Evolutionary conservation across 2,888 invertebrate species (phyloP).

Genomic region (Drosophila prostipennis): DNA sequence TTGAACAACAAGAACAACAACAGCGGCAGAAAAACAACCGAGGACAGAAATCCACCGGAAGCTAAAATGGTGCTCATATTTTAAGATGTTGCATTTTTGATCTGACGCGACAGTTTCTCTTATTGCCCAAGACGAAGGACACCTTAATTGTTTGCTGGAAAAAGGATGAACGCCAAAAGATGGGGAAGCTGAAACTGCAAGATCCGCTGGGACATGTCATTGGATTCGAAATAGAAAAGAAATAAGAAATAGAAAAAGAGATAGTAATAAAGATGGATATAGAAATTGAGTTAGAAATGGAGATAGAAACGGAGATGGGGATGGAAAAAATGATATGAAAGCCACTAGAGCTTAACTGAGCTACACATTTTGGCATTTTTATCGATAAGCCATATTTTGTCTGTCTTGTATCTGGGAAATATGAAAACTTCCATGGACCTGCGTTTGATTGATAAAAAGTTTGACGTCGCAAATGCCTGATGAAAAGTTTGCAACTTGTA

Average conservation of each 20-base stretch:
- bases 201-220: constrained; percentile 17
- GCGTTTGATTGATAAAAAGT: constrained; percentile 43
- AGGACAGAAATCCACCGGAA: constrained; percentile 42
- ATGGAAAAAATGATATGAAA: constrained; percentile 17
- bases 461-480: constrained; percentile 9
- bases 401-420: constrained; percentile 7
- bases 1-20: constrained; percentile 51
- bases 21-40: constrained; percentile 14
- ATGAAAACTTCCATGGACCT: constrained; percentile 24
- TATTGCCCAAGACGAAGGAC: constrained; percentile 50
- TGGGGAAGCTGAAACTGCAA: not conserved
- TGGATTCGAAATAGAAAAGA: constrained; percentile 20
- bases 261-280: constrained; percentile 16
- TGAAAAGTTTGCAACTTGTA: constrained; percentile 19
- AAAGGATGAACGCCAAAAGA: constrained; percentile 22
- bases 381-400: constrained; percentile 33
- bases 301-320: constrained; percentile 3
- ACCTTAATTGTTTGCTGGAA: constrained; percentile 55
- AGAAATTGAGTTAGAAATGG: constrained; percentile 14
- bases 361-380: constrained; percentile 34
- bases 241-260: constrained; percentile 10
- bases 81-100: constrained; percentile 62
- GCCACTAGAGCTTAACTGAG: constrained; percentile 30
- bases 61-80: constrained; percentile 54
- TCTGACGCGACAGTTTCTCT: constrained; percentile 53